Evolutionary conservation across 53 echinoderm and acorn worm species (phyloP), one percentile per base, ranked within the genome.

Genomic region (Stichopus horrens): DNA sequence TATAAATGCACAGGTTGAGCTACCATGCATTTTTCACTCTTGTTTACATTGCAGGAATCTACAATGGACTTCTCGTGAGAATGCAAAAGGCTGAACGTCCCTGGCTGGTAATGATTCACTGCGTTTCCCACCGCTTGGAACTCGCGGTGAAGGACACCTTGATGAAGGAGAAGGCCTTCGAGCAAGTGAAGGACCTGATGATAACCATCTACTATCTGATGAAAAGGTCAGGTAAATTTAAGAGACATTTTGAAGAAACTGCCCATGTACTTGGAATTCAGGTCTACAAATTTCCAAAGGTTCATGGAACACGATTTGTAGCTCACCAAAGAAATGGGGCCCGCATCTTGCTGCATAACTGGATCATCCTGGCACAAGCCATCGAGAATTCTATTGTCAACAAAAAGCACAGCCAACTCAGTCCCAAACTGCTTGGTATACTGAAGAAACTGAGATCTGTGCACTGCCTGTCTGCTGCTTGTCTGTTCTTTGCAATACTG

Each of bases 261-360:
- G 90, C 86, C 18, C 74, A 90, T 19, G 90, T 58, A 7, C 58
- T 90, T 6, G 19, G 73, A 11, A 74, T 86, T 67, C 89, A 89
- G 77, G 81, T 91, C 23, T 91, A 93, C 86, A 83, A 66, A n/a
- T 93, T 91, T 75, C 94, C 94, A 13, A 93, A 93, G 76, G 91
- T 93, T 79, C 94, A 92, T 74, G 94, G 91, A 16, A 90, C 94
- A 13, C 79, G 94, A 14, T 94, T 92, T 73, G 88, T 90, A 55
- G 88, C 75, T 65, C 94, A 93, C 65, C 94, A 92, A 9, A 89
- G 88, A 75, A 79, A 74, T 78, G 93, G 93, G 52, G 86, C 89
- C 53, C 68, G 59, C 22, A 81, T 89, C 74, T 76, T 93, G 58
- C 23, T 90, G 65, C 86, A 93, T 55, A 93, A 93, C 88, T 93